Conservation (phyloP, 2,888 invertebrate species). For the Mythimna loreyi region DNA sequence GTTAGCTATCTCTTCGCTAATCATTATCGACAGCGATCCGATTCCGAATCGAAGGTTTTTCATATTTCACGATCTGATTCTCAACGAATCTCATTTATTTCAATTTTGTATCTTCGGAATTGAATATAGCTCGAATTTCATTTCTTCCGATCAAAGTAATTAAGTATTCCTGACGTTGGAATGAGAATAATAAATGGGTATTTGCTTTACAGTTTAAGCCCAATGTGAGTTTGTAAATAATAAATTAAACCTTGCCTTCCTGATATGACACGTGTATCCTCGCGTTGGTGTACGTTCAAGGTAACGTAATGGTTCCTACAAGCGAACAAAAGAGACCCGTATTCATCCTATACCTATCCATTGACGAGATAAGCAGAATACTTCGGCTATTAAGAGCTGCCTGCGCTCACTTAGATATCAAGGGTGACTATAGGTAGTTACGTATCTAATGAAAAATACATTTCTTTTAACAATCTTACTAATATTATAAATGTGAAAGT, state of each 20-base stretch:
- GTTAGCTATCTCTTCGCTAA: conserved; percentile 61
- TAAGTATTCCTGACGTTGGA: conserved; percentile 23
- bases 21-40: conserved; percentile 56
- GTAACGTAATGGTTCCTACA: neutral
- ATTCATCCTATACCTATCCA: neutral
- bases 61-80: conserved; percentile 57
- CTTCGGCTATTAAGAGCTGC: neutral
- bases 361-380: neutral
- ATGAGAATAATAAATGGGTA: conserved; percentile 13
- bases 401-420: neutral
- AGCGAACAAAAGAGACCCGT: neutral
- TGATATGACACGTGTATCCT: neutral
- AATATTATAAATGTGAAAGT: too few species aligned
- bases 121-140: conserved; percentile 23
- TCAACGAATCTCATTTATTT: conserved; percentile 52
- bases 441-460: neutral
- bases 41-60: conserved; percentile 53
- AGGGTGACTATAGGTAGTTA: neutral
- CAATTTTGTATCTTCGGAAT: conserved; percentile 39
- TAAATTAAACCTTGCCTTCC: neutral
- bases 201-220: conserved; percentile 6
- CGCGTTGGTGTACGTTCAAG: neutral
- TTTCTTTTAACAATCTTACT: too few species aligned
- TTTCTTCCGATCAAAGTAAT: conserved; percentile 17
- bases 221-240: neutral